Percentiles rank a stretch among this genome's conserved stretches.
Evolutionary conservation across 2,888 invertebrate genomes (phyloP).

Genomic region (Sicus ferrugineus): DNA sequence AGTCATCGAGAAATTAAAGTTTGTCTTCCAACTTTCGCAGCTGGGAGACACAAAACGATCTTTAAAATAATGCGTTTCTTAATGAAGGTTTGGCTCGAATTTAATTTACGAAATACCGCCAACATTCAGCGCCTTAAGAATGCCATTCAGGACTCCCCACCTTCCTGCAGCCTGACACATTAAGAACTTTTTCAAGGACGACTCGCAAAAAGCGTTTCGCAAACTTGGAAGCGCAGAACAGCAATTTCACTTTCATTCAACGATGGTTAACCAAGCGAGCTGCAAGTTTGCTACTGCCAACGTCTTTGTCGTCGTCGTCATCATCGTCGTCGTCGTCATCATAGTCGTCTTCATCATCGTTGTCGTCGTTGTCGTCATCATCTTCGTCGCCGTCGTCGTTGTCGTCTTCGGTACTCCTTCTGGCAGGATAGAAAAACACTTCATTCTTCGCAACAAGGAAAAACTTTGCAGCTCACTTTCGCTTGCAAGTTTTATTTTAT

Average conservation of each 20-base stretch:
- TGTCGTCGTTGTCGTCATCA: background rate
- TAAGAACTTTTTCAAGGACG: slow-evolving; percentile 34
- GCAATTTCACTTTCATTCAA: slow-evolving; percentile 35
- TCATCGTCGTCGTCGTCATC: background rate
- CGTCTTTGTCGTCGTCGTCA: slow-evolving; percentile 6
- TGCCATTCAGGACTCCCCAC: background rate
- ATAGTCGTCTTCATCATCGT: too few relatives aligned
- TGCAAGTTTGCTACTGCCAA: slow-evolving; percentile 6
- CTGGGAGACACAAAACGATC: too few relatives aligned
- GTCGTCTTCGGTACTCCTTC: slow-evolving; percentile 4
- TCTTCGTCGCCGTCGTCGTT: too few relatives aligned
- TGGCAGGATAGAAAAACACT: slow-evolving; percentile 11
- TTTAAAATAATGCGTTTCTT: too few relatives aligned
- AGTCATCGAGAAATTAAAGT: too few relatives aligned
- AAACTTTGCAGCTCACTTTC: slow-evolving; percentile 26
- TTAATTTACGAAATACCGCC: too few relatives aligned
- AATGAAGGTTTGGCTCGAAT: too few relatives aligned
- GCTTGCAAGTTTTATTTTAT: slow-evolving; percentile 28
- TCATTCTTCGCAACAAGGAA: slow-evolving; percentile 12
- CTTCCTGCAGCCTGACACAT: background rate
- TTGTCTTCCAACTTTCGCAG: too few relatives aligned
- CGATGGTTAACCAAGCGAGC: slow-evolving; percentile 25
- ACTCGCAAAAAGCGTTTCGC: slow-evolving; percentile 2
- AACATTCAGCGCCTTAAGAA: background rate
- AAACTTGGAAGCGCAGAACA: slow-evolving; percentile 14